These are phyloP conservation scores for Megastigmus dorsalis DNA, from an alignment of 2,888 invertebrate species.

Conservation along the genomic window DNA sequence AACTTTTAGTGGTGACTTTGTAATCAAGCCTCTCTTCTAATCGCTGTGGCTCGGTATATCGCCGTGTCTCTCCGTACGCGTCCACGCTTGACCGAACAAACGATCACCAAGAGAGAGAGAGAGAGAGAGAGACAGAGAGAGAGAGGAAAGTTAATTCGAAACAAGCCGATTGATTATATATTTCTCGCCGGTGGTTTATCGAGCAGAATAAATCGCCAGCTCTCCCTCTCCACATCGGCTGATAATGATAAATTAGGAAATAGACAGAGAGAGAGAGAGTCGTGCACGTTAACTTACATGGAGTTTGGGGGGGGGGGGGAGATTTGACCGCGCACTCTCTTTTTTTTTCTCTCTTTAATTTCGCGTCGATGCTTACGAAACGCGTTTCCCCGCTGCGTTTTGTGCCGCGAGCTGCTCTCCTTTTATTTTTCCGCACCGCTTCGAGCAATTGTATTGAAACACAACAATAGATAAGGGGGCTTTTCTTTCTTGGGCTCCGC, in stretches of 20 bases:
- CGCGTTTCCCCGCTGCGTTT: background rate
- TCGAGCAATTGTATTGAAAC: background rate
- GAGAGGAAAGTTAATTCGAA: constrained; percentile 13
- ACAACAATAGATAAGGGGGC: constrained; percentile 40
- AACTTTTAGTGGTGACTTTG: constrained; percentile 39
- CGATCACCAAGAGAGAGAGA: background rate
- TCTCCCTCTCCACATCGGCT: background rate
- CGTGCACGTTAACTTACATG: too few relatives aligned
- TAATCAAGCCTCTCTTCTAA: constrained; percentile 38
- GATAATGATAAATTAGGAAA: constrained; percentile 48
- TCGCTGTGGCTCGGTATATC: too few relatives aligned
- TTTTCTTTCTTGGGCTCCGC: too few relatives aligned
- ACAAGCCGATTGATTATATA: constrained; percentile 25
- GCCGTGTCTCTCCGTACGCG: too few relatives aligned
- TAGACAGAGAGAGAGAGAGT: constrained; percentile 18
- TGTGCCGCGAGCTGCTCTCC: background rate
- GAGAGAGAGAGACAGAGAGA: background rate
- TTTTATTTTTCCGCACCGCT: background rate
- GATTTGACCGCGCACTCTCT: too few relatives aligned
- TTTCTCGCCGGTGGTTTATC: constrained; percentile 27
- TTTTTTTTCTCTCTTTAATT: constrained; percentile 54
- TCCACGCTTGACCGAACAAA: constrained; percentile 38
- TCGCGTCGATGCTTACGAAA: background rate
- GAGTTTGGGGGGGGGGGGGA: too few relatives aligned
- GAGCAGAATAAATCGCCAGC: constrained; percentile 23